A percentile compares a stretch with the other conserved stretches of the same genome.
phyloP scores from a whole-genome alignment of 2,888 invertebrate species.

The Bombylius major region DNA sequence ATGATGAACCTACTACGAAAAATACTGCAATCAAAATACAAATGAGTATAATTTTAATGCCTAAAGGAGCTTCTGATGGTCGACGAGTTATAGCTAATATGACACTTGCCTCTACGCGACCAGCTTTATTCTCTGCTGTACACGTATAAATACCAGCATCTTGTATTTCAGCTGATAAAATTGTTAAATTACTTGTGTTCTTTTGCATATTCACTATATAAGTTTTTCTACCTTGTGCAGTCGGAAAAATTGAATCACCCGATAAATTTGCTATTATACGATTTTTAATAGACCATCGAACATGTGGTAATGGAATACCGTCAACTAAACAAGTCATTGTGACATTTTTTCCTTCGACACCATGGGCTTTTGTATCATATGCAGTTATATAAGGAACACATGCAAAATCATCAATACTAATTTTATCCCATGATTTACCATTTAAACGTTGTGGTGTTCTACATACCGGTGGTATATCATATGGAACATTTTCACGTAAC shows the following conservation, averaged over 20 bases:
- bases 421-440: conserved; percentile 58
- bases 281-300: conserved; percentile 60
- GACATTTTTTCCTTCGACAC: conserved; percentile 58
- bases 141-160: conserved; percentile 68
- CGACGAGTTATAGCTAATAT: conserved; percentile 56
- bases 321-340: conserved; percentile 58
- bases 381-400: conserved; percentile 60
- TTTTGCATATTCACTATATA: conserved; percentile 54
- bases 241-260: conserved; percentile 29
- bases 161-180: conserved; percentile 56
- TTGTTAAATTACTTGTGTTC: conserved; percentile 59
- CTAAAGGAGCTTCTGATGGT: conserved; percentile 45
- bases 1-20: conserved; percentile 52
- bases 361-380: conserved; percentile 45
- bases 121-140: conserved; percentile 69
- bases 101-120: conserved; percentile 59
- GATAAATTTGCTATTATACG: conserved; percentile 54
- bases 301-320: conserved; percentile 58
- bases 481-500: conserved; percentile 62
- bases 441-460: conserved; percentile 49
- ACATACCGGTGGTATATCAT: conserved; percentile 57
- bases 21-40: conserved; percentile 57
- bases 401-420: conserved; percentile 67
- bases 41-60: conserved; percentile 49
- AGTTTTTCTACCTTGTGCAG: conserved; percentile 43